Evolutionary conservation across 92 coral and sea anemone genomes (phyloP).

Genomic region (Pocillopora meandrina): DNA sequence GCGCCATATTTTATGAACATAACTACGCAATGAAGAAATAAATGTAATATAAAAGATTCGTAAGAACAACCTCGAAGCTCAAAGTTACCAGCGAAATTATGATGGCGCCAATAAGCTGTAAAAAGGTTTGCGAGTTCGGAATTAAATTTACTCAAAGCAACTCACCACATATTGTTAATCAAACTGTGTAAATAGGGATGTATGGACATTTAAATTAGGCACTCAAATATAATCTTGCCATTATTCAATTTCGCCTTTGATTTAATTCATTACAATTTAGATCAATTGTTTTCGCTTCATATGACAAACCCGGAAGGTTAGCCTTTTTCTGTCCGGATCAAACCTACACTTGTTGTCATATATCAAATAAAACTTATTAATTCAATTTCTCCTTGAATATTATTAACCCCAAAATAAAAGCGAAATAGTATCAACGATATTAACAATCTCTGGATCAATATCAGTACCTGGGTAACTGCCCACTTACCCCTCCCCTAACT

Average conservation of each 20-base stretch:
- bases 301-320: slow-evolving; percentile 1
- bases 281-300: not conserved
- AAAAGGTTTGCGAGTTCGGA: not conserved
- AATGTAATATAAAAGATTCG: too few relatives aligned
- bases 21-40: not conserved
- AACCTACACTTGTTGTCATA: not conserved
- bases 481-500: too few relatives aligned
- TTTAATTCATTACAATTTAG: not conserved
- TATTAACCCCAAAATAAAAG: not conserved
- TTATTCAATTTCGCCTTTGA: not conserved
- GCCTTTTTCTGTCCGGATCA: not conserved
- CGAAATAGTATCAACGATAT: not conserved
- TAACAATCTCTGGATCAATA: not conserved
- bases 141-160: not conserved
- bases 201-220: not conserved
- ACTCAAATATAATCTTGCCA: not conserved
- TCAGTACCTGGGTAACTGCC: not conserved
- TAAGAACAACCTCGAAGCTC: too few relatives aligned
- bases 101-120: not conserved
- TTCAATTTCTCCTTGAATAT: not conserved
- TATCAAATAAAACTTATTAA: not conserved
- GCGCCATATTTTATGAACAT: not conserved
- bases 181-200: not conserved
- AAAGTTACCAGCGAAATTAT: not conserved
- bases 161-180: not conserved